Base-by-base conservation (phyloP, 2,797 vertebrate genomes). In the Scyliorhinus canicula region DNA sequence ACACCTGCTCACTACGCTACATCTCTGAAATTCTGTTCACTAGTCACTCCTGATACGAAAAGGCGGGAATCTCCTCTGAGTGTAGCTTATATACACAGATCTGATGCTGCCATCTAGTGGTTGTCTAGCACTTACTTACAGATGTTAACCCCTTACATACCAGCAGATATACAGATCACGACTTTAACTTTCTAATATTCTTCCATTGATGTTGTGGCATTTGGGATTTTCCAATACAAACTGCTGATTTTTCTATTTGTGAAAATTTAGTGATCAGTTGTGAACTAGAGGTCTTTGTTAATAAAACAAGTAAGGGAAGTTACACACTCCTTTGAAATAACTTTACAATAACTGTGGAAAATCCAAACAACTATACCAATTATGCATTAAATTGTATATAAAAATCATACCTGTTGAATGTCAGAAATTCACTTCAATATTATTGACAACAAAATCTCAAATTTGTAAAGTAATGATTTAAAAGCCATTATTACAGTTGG, bases 271-370 rank as follows among this genome's bases (percentile, higher is more conserved):
- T 44, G 21, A 50, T 65, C n/a, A 65, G 57, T 60, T 60, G 57
- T 65, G 24, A 63, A 63, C 14, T 44, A 63, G 52, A 47, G 67
- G 19, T 21, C 28, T 52, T 74, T 50, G 44, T 47, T 93, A 67
- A 24, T 71, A 94, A 94, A 94, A 57, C 2, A 91, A 90, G n/a
- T n/a, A n/a, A n/a, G n/a, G n/a, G 19, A 91, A 91, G 16, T 90
- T 40, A 6, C 4, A 26, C 1, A 82, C 19, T 65, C 21, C 60
- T 65, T 60, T 44, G 60, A 65, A 65, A 91, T 65, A 91, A 40
- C n/a, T 3, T 47, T 60, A n/a, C 31, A 1, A 91, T 40, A 91
- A 40, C 21, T 60, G 16, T 14, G 1, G 28, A 91, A 65, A 63
- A 88, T 19, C 40, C 21, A 91, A 91, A 24, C 16, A 63, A n/a